These are phyloP conservation scores for Molorchus minor DNA, from an alignment of 2,888 invertebrate species.

Conservation along the genomic window DNA sequence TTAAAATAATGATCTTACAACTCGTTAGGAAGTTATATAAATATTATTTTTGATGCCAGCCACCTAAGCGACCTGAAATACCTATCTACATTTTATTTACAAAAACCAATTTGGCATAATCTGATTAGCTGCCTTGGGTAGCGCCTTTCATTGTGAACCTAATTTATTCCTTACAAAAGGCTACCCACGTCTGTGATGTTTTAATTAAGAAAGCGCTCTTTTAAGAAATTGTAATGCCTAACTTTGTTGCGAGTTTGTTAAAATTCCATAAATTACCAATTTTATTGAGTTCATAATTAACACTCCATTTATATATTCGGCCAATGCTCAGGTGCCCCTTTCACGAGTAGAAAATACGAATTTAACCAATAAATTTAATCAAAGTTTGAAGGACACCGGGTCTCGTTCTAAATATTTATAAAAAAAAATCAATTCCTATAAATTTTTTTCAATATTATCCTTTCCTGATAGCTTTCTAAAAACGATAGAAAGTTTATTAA, in stretches of 20 bases:
- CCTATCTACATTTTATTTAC: conserved; percentile 7
- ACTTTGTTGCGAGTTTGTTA: conserved; percentile 28
- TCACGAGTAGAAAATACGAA: too few relatives aligned
- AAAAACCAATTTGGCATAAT: conserved; percentile 40
- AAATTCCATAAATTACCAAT: conserved; percentile 26
- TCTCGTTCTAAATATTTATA: too few relatives aligned
- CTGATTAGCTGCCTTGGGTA: conserved; percentile 32
- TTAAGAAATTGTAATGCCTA: conserved; percentile 18
- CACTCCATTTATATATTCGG: conserved; percentile 18
- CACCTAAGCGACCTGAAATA: conserved; percentile 18
- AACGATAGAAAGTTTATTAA: too few relatives aligned
- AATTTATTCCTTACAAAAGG: conserved; percentile 41
- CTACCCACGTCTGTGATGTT: conserved; percentile 38
- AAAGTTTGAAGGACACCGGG: too few relatives aligned
- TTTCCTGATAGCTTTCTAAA: too few relatives aligned
- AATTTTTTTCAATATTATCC: too few relatives aligned
- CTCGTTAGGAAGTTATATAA: neutral
- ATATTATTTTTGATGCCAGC: conserved; percentile 2
- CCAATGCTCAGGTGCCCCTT: too few relatives aligned
- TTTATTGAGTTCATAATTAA: conserved; percentile 26
- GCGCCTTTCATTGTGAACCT: conserved; percentile 36
- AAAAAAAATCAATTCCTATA: too few relatives aligned
- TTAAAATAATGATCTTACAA: neutral
- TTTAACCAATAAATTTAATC: too few relatives aligned
- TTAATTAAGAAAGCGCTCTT: conserved; percentile 36